Evolutionary conservation across 2,113 vertebrate genomes (phyloP).

Genomic region (Synodontis membranacea): DNA sequence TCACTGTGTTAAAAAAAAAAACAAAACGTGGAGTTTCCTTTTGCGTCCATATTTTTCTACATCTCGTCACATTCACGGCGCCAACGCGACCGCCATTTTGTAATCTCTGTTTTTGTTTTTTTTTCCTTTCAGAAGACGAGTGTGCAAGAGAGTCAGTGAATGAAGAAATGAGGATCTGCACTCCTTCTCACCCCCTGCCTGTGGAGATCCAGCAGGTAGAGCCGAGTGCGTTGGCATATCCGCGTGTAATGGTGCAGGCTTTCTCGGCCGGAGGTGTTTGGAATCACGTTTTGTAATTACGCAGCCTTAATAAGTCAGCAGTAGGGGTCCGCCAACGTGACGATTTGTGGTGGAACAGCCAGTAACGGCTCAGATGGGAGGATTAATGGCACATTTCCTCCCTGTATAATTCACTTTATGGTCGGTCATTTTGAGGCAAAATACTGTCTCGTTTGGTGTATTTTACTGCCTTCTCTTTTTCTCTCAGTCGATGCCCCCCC

Average conservation of each 20-base stretch:
- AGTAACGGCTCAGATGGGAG: background rate
- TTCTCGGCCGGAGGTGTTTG: background rate
- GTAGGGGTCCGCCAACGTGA: background rate
- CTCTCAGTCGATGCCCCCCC: background rate
- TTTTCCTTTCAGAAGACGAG: conserved; percentile 24
- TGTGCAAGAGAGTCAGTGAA: conserved; percentile 17
- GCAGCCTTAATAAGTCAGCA: background rate
- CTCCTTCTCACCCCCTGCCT: conserved; percentile 69
- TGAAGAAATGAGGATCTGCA: conserved; percentile 60
- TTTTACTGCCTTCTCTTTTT: background rate
- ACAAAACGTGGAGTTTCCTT: background rate
- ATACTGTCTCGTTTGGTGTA: background rate
- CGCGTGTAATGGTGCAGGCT: background rate
- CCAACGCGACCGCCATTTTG: background rate
- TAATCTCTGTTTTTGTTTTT: background rate
- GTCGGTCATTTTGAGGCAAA: background rate
- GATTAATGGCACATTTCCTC: conserved; percentile 14
- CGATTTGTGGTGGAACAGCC: background rate
- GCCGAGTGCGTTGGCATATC: conserved; percentile 27
- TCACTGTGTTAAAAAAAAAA: background rate
- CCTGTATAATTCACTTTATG: background rate
- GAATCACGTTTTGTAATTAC: conserved; percentile 25
- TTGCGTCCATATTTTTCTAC: background rate
- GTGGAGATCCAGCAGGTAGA: conserved; percentile 73
- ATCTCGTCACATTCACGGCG: background rate